Base-by-base conservation (phyloP, 2,888 invertebrate species). In the Ormyrus pomaceus region DNA sequence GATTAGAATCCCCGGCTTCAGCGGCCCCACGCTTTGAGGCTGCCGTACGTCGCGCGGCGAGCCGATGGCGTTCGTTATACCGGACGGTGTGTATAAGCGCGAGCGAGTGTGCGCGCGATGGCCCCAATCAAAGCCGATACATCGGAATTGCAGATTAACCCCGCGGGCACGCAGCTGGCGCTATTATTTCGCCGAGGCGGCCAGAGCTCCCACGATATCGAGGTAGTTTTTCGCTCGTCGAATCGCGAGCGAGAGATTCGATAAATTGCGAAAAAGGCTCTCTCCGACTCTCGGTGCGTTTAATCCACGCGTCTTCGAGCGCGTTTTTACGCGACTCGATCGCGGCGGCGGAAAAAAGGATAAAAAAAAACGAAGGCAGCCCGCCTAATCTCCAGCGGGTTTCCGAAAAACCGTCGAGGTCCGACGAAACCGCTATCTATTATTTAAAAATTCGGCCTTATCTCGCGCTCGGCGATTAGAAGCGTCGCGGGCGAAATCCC, bases 1-100 rank as follows among this genome's bases (percentile, higher is more conserved):
- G 80, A 83, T 83, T 82, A 82, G 80, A 80, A 82, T 77, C 72
- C 73, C 77, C 69, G 55, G 19, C 19, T 19, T 1, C 19, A 1
- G 19, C 19, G 1, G 1, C 19, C 19, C 19, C 19, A 1, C 19
- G 19, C 19, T 19, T 19, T 1, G 19, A 19, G 19, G 7, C 9
- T 46, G 72, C 19, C 0, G 10, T 58, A 58, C 19, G 48, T 34
- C 13, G 11, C 69, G 34, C 11, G 5, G 45, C 34, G 45, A 19
- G 19, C 19, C 19, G 19, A 19, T 19, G 53, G 72, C 56, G 48
- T 64, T 56, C 64, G 64, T 73, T 64, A n/a, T 73, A 62, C 72
- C 53, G 72, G 50, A 51, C 56, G 13, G 48, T 66, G 34, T 48
- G 59, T 13, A 65, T 7, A 8, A 48, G 61, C 46, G 73, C 13